A percentile compares a stretch with the other conserved stretches of the same genome.
phyloP scores from a whole-genome alignment of 1,140 invertebrate species.

The Periplaneta americana region DNA sequence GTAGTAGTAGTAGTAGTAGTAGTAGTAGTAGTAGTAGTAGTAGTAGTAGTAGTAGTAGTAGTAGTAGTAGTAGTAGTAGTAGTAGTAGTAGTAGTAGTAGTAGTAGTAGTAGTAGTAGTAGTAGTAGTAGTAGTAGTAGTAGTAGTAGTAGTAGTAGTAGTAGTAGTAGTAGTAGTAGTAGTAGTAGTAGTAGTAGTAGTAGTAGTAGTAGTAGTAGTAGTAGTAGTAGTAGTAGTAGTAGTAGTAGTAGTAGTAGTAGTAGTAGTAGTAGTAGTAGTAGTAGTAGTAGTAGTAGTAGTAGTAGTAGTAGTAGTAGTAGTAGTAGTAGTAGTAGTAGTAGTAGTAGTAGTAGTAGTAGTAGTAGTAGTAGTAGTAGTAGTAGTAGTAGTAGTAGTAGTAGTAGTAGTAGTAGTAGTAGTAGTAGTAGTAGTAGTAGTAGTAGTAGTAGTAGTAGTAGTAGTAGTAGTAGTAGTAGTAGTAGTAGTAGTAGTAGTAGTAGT shows the following conservation, averaged over 20 bases:
- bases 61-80: not conserved
- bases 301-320: not conserved
- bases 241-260: not conserved
- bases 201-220: not conserved
- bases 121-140: not conserved
- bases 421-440: not conserved
- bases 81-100: not conserved
- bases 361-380: not conserved
- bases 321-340: not conserved
- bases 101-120: not conserved
- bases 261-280: not conserved
- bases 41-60: not conserved
- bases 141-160: not conserved
- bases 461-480: not conserved
- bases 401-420: not conserved
- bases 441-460: not conserved
- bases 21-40: not conserved
- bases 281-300: not conserved
- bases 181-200: not conserved
- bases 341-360: not conserved
- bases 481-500: not conserved
- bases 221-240: not conserved
- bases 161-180: not conserved
- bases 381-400: not conserved
- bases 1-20: not conserved